Conservation (phyloP, 2,888 invertebrate genomes). For the Heterodera filipjevi region DNA sequence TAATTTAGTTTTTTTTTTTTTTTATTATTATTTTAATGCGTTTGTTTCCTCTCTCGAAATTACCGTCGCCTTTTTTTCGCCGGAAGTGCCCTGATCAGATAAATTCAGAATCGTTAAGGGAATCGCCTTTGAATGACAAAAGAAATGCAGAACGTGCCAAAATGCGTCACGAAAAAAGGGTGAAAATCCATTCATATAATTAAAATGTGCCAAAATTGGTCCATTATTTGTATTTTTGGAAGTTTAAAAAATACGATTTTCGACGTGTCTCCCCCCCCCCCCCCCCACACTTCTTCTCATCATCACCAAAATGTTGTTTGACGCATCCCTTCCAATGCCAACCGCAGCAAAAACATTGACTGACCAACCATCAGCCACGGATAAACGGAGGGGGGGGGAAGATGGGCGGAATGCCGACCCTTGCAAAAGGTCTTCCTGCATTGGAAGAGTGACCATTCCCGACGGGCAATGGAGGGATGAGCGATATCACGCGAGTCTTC, state of each 20-base stretch:
- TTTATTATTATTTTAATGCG: background rate
- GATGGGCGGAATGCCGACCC: background rate
- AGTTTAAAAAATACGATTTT: background rate
- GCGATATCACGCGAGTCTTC: constrained; percentile 11
- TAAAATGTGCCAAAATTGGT: too few species aligned
- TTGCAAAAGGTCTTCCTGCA: background rate
- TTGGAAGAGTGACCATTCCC: background rate
- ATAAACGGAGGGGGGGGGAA: background rate
- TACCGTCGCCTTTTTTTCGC: background rate
- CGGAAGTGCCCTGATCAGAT: background rate
- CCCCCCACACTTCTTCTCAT: background rate
- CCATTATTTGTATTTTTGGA: background rate
- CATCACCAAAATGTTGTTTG: background rate
- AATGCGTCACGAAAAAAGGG: background rate
- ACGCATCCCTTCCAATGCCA: background rate
- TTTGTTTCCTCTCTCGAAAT: background rate
- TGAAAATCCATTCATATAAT: background rate
- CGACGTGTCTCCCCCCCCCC: too few species aligned
- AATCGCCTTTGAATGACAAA: background rate
- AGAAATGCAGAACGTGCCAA: background rate
- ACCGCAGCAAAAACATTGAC: background rate
- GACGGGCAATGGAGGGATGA: background rate
- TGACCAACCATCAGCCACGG: background rate
- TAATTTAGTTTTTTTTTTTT: background rate
- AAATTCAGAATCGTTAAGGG: background rate